A percentile compares a stretch with the other conserved stretches of the same genome.
Evolutionary conservation across 2,888 invertebrate genomes (phyloP).

Genomic region (Heliothis peltigera): DNA sequence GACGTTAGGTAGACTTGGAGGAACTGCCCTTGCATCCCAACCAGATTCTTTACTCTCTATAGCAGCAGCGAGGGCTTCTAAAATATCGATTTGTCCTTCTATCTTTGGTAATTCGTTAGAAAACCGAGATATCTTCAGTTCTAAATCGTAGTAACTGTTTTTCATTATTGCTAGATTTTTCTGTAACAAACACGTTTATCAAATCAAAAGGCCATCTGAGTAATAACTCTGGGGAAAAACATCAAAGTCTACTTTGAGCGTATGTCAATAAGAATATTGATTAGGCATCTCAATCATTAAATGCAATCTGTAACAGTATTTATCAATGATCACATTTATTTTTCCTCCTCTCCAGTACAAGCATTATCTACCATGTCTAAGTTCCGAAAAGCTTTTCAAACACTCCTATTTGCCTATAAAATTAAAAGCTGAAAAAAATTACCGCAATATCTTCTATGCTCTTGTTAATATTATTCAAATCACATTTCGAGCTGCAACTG

Average conservation of each 20-base stretch:
- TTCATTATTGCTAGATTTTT: conserved; percentile 74
- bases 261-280: too few species aligned
- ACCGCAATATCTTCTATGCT: conserved; percentile 79
- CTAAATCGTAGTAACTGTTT: conserved; percentile 74
- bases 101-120: conserved; percentile 79
- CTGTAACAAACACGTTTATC: conserved; percentile 68
- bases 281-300: too few species aligned
- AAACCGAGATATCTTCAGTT: conserved; percentile 72
- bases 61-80: conserved; percentile 75
- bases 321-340: too few species aligned
- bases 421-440: conserved; percentile 34
- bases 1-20: conserved; percentile 67
- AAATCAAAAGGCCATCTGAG: too few species aligned
- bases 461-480: conserved; percentile 71
- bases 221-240: too few species aligned
- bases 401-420: too few species aligned
- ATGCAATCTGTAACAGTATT: too few species aligned
- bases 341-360: too few species aligned
- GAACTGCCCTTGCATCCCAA: conserved; percentile 69
- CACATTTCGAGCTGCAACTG: conserved; percentile 69
- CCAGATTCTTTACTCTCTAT: conserved; percentile 66
- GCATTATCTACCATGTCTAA: too few species aligned
- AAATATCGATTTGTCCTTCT: conserved; percentile 79
- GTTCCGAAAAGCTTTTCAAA: too few species aligned
- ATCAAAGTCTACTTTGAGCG: too few species aligned